phyloP scores from a whole-genome alignment of 2,113 vertebrate genomes.

The Marcusenius ussheri region DNA sequence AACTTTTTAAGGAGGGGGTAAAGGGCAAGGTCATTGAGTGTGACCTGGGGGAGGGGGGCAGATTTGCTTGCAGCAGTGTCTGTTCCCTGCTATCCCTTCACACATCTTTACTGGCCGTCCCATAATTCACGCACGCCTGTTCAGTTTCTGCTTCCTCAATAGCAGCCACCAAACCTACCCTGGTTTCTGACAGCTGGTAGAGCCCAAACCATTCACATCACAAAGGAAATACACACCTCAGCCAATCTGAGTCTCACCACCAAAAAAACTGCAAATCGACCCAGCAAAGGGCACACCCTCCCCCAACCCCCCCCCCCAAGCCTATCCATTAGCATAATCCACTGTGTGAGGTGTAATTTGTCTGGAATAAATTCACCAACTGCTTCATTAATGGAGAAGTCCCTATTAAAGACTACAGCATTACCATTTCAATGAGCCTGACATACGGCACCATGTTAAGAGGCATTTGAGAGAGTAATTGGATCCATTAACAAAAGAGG shows the following conservation, averaged over 20 bases:
- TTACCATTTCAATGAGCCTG: conserved; percentile 58
- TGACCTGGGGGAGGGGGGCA: background rate
- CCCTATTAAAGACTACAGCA: conserved; percentile 59
- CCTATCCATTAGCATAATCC: conserved; percentile 54
- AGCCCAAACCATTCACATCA: too few relatives aligned
- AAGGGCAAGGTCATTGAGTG: background rate
- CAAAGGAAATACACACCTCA: background rate
- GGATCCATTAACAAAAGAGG: conserved; percentile 50
- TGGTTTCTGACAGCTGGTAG: background rate
- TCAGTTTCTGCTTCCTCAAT: background rate
- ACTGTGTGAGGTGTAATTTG: conserved; percentile 53
- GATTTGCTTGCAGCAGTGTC: background rate
- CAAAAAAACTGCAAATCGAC: background rate
- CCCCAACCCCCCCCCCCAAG: conserved; percentile 34
- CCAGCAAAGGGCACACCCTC: background rate
- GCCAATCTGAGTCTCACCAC: background rate
- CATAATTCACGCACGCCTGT: background rate
- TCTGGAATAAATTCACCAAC: conserved; percentile 47
- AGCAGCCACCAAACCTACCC: background rate
- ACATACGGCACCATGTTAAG: conserved; percentile 40
- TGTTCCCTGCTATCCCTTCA: background rate
- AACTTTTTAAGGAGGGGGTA: background rate
- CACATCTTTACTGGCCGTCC: background rate
- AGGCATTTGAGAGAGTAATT: conserved; percentile 57
- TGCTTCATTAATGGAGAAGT: conserved; percentile 54